Base-by-base conservation (phyloP, 2,888 invertebrate genomes). In the Cylindroiulus punctatus region DNA sequence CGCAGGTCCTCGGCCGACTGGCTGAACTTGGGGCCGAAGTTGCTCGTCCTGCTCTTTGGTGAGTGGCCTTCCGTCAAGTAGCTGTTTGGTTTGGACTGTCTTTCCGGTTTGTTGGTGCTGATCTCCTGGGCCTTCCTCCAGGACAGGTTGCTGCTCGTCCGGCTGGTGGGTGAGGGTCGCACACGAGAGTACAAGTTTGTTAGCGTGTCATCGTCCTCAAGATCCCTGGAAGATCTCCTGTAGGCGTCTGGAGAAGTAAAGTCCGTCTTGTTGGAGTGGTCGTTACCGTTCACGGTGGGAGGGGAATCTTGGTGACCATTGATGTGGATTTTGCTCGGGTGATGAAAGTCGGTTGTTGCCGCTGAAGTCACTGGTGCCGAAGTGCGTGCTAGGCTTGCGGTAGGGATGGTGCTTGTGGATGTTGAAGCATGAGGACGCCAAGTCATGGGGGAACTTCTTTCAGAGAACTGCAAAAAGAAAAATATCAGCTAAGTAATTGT, bases 1-100 rank as follows among this genome's bases (percentile, higher is more conserved):
- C 84, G 36, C 26, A 84, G 40, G 17, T 84, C 84, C 22, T 84
- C 84, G 42, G 84, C 84, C 42, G 84, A 84, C 40, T 84, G 84
- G 44, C 84, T 84, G 84, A 26, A 84, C 44, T 81, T 81, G 26
- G 81, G 17, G 81, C 17, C 19, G 81, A 81, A 81, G 30, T 36
- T 19, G 17, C 36, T 81, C 30, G 12, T 81, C 32, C 81, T 32
- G 36, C 36, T 81, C 81, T 81, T 81, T 84, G 44, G 84, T 84
- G 44, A 44, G 40, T 42, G 84, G 4, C 84, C 84, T 3, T n/a
- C 12, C 1, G 19, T 84, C 36, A 42, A 84, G 84, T 36, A 81
- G 5, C 26, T 5, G 5, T 52, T 52, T 52, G 52, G 52, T 52
- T 52, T 52, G 1, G 52, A 52, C n/a, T 52, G 52, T 19, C 52